Percentiles rank a stretch among this genome's conserved stretches.
Conservation (phyloP, 2,888 invertebrate species). For the Eurytoma californica region DNA sequence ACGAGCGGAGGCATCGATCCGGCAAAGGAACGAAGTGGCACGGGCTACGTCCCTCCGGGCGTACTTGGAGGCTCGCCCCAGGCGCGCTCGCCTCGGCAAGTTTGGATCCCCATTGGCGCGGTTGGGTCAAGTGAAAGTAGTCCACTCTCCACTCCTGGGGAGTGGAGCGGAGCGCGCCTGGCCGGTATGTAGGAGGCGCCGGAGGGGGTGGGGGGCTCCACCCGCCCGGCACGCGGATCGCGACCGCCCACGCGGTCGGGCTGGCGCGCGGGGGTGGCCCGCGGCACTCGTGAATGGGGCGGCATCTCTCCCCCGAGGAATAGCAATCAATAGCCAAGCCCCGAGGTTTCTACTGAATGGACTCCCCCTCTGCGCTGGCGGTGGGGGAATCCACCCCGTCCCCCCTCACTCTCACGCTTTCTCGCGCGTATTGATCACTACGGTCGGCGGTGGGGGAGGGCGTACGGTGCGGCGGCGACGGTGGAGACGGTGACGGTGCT, state of each 20-base stretch:
- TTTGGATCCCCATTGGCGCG: too few species aligned
- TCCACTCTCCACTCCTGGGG: too few species aligned
- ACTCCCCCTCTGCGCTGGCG: constrained; percentile 59
- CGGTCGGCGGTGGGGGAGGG: neutral
- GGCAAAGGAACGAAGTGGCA: too few species aligned
- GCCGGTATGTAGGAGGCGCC: too few species aligned
- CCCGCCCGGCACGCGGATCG: neutral
- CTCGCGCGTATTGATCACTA: constrained; percentile 32
- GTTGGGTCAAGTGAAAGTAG: too few species aligned
- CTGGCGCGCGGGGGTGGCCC: neutral
- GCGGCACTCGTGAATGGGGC: constrained; percentile 31
- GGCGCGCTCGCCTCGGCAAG: too few species aligned
- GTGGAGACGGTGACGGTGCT: neutral
- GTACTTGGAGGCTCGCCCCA: too few species aligned
- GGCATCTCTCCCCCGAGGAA: constrained; percentile 55
- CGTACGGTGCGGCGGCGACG: neutral
- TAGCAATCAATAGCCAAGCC: constrained; percentile 72
- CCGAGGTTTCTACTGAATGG: constrained; percentile 73
- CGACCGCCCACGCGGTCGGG: constrained; percentile 9
- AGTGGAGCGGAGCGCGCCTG: too few species aligned
- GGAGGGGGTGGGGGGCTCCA: too few species aligned
- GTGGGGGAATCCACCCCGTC: too few species aligned
- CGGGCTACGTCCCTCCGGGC: too few species aligned
- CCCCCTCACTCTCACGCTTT: neutral
- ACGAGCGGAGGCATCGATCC: too few species aligned